Conservation (phyloP, 2,797 vertebrate species). For the Danionella dracula region DNA sequence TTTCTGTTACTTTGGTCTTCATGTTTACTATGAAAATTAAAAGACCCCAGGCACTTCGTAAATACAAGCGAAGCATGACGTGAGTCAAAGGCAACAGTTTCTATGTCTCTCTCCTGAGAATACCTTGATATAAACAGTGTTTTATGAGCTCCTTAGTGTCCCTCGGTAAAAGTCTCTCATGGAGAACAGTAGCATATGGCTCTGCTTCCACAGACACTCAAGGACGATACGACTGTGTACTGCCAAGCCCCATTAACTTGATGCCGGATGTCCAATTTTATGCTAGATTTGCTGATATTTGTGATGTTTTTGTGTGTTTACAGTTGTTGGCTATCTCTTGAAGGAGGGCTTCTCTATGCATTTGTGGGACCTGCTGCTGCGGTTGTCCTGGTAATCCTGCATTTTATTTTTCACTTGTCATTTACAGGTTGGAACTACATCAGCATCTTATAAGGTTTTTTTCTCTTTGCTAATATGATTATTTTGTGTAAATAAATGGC, state of each 20-base stretch:
- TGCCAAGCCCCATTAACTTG: conserved; percentile 56
- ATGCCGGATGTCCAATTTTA: conserved; percentile 72
- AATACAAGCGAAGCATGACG: conserved; percentile 9
- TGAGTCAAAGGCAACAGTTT: background rate
- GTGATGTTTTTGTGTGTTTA: conserved; percentile 60
- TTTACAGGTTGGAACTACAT: conserved; percentile 10
- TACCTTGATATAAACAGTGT: conserved; percentile 63
- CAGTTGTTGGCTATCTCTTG: conserved; percentile 98
- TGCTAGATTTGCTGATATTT: conserved; percentile 65
- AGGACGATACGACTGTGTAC: conserved; percentile 50
- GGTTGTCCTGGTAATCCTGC: conserved; percentile 89
- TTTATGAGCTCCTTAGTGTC: conserved; percentile 63
- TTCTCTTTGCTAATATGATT: background rate
- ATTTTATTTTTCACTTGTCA: conserved; percentile 31
- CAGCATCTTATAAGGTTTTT: background rate
- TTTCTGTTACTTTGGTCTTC: conserved; percentile 14
- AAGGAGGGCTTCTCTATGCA: conserved; percentile 96
- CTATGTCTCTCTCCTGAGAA: conserved; percentile 54
- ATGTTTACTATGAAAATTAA: background rate
- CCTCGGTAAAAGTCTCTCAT: conserved; percentile 54
- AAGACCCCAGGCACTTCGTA: background rate
- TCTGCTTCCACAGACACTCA: conserved; percentile 52
- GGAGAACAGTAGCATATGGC: conserved; percentile 57
- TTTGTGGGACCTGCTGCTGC: conserved; percentile 98
- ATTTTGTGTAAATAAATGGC: too few species aligned